These are phyloP conservation scores for Acropora tenuis DNA, from an alignment of 64 coral and sea anemone species.

Conservation along the genomic window DNA sequence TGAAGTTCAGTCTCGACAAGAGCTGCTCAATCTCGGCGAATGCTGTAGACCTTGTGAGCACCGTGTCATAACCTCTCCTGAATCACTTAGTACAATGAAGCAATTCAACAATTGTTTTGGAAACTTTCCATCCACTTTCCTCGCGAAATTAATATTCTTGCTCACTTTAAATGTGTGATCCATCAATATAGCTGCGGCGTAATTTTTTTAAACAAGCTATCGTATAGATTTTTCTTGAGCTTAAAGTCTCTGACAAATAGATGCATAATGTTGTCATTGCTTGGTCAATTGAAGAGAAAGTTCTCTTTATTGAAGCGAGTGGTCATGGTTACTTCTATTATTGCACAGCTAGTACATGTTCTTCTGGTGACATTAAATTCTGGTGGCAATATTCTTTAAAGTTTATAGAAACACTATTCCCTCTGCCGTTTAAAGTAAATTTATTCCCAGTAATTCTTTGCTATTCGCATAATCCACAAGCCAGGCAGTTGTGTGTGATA, in stretches of 20 bases:
- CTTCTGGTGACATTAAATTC: too few species aligned
- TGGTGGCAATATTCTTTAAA: background rate
- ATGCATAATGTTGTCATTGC: conserved; percentile 72
- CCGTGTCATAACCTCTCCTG: conserved; percentile 52
- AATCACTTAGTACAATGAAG: conserved; percentile 58
- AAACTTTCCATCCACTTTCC: background rate
- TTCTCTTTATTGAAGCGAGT: conserved; percentile 28
- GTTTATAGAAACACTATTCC: too few species aligned
- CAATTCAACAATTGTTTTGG: conserved; percentile 31
- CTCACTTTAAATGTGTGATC: too few species aligned
- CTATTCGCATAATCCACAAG: background rate
- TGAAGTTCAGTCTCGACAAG: too few species aligned
- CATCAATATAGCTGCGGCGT: too few species aligned
- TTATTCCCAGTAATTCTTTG: conserved; percentile 14
- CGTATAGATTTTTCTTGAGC: conserved; percentile 5
- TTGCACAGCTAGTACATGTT: too few species aligned
- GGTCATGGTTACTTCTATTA: background rate
- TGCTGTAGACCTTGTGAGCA: conserved; percentile 44
- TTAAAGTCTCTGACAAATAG: conserved; percentile 37
- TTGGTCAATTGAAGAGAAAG: conserved; percentile 37
- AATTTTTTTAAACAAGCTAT: background rate
- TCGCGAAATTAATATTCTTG: too few species aligned
- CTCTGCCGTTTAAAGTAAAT: background rate
- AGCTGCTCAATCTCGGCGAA: conserved; percentile 50
- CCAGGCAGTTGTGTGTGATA: too few species aligned